Percentiles rank a stretch among this genome's conserved stretches.
Conservation (phyloP, 2,797 vertebrate genomes). For the Darevskia mixta region DNA sequence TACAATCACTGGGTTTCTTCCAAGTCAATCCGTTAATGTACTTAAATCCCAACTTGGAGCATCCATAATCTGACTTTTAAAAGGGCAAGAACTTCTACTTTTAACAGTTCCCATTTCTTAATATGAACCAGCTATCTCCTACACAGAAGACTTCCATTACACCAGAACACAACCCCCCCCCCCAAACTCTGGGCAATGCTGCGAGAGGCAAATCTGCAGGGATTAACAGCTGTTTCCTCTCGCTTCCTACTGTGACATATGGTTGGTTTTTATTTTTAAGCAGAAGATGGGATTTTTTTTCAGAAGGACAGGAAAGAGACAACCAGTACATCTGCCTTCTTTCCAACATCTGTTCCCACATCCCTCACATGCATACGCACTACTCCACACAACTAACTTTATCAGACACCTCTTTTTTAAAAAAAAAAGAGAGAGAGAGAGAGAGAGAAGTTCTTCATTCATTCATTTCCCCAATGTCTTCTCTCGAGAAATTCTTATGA, state of each 20-base stretch:
- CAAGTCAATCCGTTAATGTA: not conserved
- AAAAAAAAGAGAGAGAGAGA: too few relatives aligned
- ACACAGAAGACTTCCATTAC: not conserved
- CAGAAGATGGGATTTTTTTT: not conserved
- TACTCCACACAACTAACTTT: not conserved
- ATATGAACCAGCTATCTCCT: not conserved
- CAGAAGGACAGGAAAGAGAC: not conserved
- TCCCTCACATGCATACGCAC: fast-evolving
- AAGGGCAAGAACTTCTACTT: not conserved
- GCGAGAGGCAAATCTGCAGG: not conserved
- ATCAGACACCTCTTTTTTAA: not conserved
- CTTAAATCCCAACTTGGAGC: not conserved
- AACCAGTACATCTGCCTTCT: not conserved
- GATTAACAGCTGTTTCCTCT: constrained; percentile 19
- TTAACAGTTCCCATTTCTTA: not conserved
- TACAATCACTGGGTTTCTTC: not conserved
- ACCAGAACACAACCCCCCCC: not conserved
- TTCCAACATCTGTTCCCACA: not conserved
- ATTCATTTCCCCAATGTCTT: not conserved
- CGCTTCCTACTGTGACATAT: not conserved
- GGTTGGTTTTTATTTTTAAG: not conserved
- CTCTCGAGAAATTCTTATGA: not conserved
- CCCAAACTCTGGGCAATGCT: not conserved
- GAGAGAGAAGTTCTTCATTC: not conserved
- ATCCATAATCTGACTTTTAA: not conserved